phyloP scores from a whole-genome alignment of 2,888 invertebrate species.

The Biston betularia region DNA sequence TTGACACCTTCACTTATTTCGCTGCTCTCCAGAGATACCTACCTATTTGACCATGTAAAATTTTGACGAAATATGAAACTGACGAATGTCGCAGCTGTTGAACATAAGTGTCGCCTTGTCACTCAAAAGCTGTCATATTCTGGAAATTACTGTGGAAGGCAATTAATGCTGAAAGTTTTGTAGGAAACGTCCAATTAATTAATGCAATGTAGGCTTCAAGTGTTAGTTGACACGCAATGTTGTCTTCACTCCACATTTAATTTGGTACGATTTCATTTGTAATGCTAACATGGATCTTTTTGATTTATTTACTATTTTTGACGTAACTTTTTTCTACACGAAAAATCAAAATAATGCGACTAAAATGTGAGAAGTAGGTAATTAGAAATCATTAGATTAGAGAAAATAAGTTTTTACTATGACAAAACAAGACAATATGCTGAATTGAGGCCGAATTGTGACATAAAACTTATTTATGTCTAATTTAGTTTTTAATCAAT shows the following conservation, averaged over 20 bases:
- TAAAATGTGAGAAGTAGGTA: neutral
- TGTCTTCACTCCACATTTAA: constrained; percentile 32
- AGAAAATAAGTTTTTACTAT: too few species aligned
- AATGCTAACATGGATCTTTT: constrained; percentile 3
- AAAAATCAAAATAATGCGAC: neutral
- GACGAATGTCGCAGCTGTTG: neutral
- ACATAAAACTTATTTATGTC: too few species aligned
- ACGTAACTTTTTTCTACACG: neutral
- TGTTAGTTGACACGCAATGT: constrained; percentile 67
- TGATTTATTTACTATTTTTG: constrained; percentile 6
- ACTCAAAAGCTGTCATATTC: constrained; percentile 34
- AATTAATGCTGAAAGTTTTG: constrained; percentile 71
- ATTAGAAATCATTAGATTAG: too few species aligned
- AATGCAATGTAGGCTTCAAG: constrained; percentile 63
- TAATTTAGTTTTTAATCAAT: too few species aligned
- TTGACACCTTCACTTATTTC: too few species aligned
- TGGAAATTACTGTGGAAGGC: constrained; percentile 62
- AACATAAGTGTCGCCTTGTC: constrained; percentile 11
- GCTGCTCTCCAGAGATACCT: neutral
- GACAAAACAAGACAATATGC: too few species aligned
- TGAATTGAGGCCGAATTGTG: too few species aligned
- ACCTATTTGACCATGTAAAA: neutral
- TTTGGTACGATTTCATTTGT: constrained; percentile 29
- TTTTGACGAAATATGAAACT: neutral
- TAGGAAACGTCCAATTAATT: constrained; percentile 74